A percentile compares a stretch with the other conserved stretches of the same genome.
These are phyloP conservation scores for Heptranchias perlo DNA, from an alignment of 2,113 vertebrate genomes.

Conservation along the genomic window DNA sequence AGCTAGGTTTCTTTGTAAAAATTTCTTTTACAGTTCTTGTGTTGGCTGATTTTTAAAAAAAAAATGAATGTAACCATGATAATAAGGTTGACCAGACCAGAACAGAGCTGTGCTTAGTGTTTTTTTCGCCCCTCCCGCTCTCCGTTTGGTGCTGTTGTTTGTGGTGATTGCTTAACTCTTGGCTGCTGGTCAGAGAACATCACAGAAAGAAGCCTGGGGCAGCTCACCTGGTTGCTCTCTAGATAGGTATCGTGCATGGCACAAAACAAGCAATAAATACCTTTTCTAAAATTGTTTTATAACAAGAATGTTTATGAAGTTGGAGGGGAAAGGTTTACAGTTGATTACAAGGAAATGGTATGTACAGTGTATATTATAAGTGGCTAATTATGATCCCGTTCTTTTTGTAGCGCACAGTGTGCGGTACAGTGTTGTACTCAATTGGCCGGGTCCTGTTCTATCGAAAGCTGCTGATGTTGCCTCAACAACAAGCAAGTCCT, in stretches of 20 bases:
- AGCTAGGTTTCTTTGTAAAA: neutral
- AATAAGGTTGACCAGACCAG: neutral
- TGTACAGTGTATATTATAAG: neutral
- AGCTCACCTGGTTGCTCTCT: neutral
- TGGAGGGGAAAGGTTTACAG: neutral
- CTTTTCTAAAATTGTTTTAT: neutral
- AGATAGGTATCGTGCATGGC: neutral
- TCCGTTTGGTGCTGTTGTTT: neutral
- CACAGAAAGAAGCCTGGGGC: neutral
- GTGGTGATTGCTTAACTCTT: neutral
- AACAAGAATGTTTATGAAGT: neutral
- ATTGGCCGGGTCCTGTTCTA: neutral
- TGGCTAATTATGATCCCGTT: neutral
- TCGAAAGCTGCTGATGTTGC: conserved; percentile 3
- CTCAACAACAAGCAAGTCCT: neutral
- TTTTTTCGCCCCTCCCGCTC: no score
- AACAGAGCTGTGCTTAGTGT: neutral
- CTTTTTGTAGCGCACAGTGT: neutral
- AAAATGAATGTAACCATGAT: neutral
- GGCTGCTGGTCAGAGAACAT: neutral
- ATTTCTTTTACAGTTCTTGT: neutral
- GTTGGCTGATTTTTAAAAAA: no score
- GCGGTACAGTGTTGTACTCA: neutral
- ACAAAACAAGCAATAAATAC: neutral
- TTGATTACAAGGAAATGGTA: neutral